These are phyloP conservation scores for Brachypalpus laphriformis DNA, from an alignment of 2,888 invertebrate genomes.

Conservation along the genomic window DNA sequence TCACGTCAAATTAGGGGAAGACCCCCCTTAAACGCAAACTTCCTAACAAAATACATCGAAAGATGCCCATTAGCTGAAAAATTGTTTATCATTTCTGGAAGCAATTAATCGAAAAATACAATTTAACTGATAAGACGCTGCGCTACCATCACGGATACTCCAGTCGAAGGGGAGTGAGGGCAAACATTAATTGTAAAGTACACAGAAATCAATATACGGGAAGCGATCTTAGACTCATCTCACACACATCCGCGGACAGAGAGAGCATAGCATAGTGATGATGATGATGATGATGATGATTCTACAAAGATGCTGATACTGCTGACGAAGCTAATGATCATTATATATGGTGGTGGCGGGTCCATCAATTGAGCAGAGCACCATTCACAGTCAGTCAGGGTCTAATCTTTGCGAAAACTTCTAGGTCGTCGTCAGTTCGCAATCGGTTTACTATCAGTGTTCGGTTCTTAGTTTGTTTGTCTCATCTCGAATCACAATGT, in stretches of 20 bases:
- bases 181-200: conserved; percentile 25
- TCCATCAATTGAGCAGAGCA: conserved; percentile 25
- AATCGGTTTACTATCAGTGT: neutral
- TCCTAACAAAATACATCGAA: neutral
- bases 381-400: conserved; percentile 65
- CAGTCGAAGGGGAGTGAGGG: neutral
- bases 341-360: neutral
- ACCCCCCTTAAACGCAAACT: neutral
- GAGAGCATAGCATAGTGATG: conserved; percentile 11
- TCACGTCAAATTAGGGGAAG: conserved; percentile 9
- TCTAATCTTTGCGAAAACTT: conserved; percentile 62
- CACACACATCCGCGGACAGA: neutral
- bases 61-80: neutral
- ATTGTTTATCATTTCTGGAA: neutral
- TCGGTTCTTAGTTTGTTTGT: neutral
- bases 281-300: neutral
- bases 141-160: neutral
- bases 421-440: conserved; percentile 25
- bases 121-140: conserved; percentile 23
- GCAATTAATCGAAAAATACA: conserved; percentile 4
- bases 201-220: conserved; percentile 9
- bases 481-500: conserved; percentile 8
- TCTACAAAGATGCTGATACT: neutral
- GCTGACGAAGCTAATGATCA: neutral
- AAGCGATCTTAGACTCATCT: neutral